Base-by-base conservation (phyloP, 2,113 vertebrate species). In the Notiomystis cincta region DNA sequence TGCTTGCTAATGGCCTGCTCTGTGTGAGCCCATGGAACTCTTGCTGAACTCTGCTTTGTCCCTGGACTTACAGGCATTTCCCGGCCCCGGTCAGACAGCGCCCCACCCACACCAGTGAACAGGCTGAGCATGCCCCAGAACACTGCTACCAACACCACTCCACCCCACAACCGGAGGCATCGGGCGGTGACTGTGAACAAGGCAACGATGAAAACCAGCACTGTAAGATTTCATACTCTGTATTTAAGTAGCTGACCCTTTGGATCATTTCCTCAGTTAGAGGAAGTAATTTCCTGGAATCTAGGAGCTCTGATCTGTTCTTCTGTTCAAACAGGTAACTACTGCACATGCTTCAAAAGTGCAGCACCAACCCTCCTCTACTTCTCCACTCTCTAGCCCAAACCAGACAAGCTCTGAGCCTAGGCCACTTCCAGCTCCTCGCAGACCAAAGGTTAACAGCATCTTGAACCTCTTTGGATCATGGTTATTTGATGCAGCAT, bases 401-500 rank as follows among this genome's bases (percentile, higher is more conserved):
- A 99, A 99, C 97, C 99, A 99, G 97, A 99, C 98, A 56, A 99
- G 98, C 90, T 99, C 98, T 94, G 99, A 99, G 96, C 98, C 99
- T 28, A 98, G 99, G 70, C 99, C 99, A 1, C 97, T 99, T 19
- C 99, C 99, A 22, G 99, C 99, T 71, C 99, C 99, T 5, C 98
- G 98, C 35, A 98, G 99, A 95, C 99, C 99, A 44, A 99, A 99
- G 97, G 99, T 99, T 98, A 99, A 99, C 98, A 99, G 99, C 98
- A 99, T 99, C 97, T 98, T 99, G 97, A 99, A 99, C 97, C 98
- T 99, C 83, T 99, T 99, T 73, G 99, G 99, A 96, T 99, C 99
- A 3, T 99, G 99, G 99, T 98, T 99, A 65, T 99, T 99, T 83
- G 99, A 99, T 78, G 99, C 99, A 67, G 98, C 99, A 14, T 98